A percentile compares a stretch with the other conserved stretches of the same genome.
Evolutionary conservation across 2,113 vertebrate genomes (phyloP).

Genomic region (Psilopsiagon aurifrons): DNA sequence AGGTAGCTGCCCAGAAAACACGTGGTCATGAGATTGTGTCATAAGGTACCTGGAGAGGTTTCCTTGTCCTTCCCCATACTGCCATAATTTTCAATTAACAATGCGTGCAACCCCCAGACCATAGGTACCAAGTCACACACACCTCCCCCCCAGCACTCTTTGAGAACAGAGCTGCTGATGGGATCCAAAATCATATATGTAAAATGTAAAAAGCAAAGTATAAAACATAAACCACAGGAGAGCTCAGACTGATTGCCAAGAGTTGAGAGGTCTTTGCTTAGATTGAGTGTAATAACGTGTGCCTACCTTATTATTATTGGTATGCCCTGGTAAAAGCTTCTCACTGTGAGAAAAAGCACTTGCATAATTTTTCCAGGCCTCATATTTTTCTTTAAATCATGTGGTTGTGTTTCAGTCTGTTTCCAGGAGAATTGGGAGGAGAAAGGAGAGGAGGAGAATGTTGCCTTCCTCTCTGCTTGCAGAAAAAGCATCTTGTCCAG

Average conservation of each 20-base stretch:
- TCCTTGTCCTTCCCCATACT: not conserved
- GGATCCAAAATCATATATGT: not conserved
- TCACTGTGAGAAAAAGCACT: not conserved
- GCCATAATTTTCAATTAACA: not conserved
- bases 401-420: not conserved
- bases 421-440: not conserved
- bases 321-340: not conserved
- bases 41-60: not conserved
- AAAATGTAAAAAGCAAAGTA: not conserved
- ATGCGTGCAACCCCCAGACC: fast-evolving
- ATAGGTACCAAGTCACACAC: not conserved
- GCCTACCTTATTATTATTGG: not conserved
- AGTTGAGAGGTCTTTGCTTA: not conserved
- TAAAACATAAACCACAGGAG: not conserved
- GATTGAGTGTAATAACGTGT: not conserved
- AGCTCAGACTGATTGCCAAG: not conserved
- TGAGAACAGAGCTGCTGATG: not conserved
- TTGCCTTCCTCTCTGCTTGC: not conserved
- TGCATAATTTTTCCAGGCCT: not conserved
- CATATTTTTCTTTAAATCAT: not conserved
- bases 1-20: not conserved
- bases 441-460: not conserved
- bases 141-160: not conserved
- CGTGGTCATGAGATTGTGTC: fast-evolving
- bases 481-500: not conserved